These are phyloP conservation scores for Tautogolabrus adspersus DNA, from an alignment of 2,113 vertebrate species.

Conservation along the genomic window DNA sequence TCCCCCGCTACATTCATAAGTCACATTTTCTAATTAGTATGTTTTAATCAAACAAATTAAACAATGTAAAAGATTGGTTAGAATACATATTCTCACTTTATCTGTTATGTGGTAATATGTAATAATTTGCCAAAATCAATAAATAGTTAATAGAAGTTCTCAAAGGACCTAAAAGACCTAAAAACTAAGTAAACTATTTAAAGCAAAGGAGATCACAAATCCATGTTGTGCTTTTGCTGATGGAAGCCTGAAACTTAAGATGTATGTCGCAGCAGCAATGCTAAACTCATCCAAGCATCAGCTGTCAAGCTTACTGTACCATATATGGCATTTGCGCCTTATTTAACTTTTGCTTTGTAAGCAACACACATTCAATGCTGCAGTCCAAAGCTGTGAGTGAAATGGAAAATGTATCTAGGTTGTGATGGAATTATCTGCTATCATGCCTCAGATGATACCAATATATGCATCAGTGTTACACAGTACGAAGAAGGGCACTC, in stretches of 20 bases:
- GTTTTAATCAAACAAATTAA: neutral
- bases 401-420: neutral
- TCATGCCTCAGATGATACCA: neutral
- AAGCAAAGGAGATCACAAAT: neutral
- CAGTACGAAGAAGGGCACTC: neutral
- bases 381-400: neutral
- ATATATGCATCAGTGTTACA: neutral
- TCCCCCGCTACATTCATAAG: neutral
- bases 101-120: neutral
- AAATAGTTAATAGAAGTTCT: neutral
- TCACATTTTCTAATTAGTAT: neutral
- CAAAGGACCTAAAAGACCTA: neutral
- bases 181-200: neutral
- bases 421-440: neutral
- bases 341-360: conserved; percentile 63
- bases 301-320: conserved; percentile 38
- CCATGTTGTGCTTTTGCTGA: conserved; percentile 21
- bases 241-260: conserved; percentile 47
- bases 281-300: conserved; percentile 31
- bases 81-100: neutral
- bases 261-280: conserved; percentile 17
- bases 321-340: conserved; percentile 39
- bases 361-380: conserved; percentile 25
- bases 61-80: neutral
- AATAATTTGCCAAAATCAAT: neutral